These are phyloP conservation scores for Leucopternis melanops DNA, from an alignment of 2,113 vertebrate genomes.

Conservation along the genomic window DNA sequence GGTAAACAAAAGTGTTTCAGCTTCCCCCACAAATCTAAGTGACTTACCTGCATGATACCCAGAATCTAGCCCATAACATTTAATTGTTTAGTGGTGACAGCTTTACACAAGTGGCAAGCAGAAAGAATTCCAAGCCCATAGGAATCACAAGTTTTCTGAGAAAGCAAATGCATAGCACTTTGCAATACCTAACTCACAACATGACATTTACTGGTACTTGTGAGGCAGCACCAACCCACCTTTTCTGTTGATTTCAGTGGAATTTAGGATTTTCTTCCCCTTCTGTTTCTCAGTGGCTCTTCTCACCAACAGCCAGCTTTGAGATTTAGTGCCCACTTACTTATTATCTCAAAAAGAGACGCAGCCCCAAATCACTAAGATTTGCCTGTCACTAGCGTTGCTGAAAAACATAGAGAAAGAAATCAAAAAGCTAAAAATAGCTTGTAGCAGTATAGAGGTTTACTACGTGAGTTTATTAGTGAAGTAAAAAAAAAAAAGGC, in stretches of 20 bases:
- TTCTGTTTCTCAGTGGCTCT: neutral
- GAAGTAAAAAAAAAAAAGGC: neutral
- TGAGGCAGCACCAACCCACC: neutral
- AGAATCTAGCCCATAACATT: neutral
- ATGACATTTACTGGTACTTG: neutral
- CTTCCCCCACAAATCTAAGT: neutral
- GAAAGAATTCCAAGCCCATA: neutral
- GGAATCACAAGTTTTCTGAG: neutral
- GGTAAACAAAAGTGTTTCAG: neutral
- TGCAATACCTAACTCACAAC: neutral
- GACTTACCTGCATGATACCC: neutral
- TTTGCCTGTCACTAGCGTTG: neutral
- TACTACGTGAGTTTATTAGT: neutral
- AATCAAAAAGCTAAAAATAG: neutral
- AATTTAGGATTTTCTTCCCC: neutral
- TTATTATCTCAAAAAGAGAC: neutral
- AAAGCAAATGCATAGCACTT: neutral
- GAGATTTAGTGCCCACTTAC: neutral
- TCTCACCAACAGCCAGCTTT: neutral
- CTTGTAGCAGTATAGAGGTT: neutral
- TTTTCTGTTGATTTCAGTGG: neutral
- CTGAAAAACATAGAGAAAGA: neutral
- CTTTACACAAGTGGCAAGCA: neutral
- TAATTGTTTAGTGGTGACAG: neutral
- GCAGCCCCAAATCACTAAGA: neutral